Conservation (phyloP, 1,140 invertebrate genomes). For the Himalopsyche phryganea region DNA sequence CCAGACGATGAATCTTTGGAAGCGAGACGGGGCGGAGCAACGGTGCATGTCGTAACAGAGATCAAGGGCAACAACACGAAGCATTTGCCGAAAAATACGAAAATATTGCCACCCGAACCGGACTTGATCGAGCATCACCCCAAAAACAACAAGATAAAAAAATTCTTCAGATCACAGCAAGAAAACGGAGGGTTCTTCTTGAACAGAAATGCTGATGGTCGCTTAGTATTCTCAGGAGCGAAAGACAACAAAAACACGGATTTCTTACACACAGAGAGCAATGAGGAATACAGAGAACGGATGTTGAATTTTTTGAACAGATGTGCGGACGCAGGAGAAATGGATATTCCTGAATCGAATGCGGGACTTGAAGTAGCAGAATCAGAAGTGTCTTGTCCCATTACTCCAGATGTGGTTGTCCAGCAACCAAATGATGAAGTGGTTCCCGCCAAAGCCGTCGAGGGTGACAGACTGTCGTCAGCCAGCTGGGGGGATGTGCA, state of each 20-base stretch:
- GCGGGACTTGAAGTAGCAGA: slow-evolving; percentile 29
- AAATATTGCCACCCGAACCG: slow-evolving; percentile 44
- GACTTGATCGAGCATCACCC: slow-evolving; percentile 55
- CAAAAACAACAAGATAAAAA: slow-evolving; percentile 49
- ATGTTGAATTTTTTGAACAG: slow-evolving; percentile 51
- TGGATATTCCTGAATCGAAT: slow-evolving; percentile 10
- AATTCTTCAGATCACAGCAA: slow-evolving; percentile 48
- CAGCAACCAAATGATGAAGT: slow-evolving; percentile 31
- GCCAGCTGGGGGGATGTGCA: slow-evolving; percentile 47
- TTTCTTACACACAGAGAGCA: slow-evolving; percentile 46
- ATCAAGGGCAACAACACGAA: slow-evolving; percentile 52
- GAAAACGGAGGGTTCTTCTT: slow-evolving; percentile 51
- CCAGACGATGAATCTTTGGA: slow-evolving; percentile 49
- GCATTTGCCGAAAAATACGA: slow-evolving; percentile 46
- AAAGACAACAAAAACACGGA: slow-evolving; percentile 11
- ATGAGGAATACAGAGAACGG: slow-evolving; percentile 50
- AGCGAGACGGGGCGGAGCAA: slow-evolving; percentile 44
- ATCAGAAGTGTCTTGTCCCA: neutral
- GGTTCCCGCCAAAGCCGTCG: neutral
- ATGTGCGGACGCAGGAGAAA: slow-evolving; percentile 8
- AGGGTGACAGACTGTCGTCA: slow-evolving; percentile 36
- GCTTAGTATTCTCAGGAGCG: slow-evolving; percentile 2
- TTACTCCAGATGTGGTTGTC: neutral
- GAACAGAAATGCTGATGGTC: slow-evolving; percentile 35
- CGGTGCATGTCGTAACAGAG: slow-evolving; percentile 49